Percentiles rank a stretch among this genome's conserved stretches.
Evolutionary conservation across 1,140 invertebrate species (phyloP).

Genomic region (Ruditapes philippinarum): DNA sequence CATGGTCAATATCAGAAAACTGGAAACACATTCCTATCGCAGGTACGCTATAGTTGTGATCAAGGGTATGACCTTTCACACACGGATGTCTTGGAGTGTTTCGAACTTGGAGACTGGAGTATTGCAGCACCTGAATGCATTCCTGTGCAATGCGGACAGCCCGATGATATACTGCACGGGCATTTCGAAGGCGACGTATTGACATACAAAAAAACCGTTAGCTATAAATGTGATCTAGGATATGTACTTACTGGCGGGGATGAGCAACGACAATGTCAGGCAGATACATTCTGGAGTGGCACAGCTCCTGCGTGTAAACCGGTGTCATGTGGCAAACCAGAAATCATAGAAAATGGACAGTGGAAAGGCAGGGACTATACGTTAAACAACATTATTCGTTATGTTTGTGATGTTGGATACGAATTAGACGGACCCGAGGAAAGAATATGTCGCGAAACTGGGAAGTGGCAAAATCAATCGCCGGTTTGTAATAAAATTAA

Average conservation of each 20-base stretch:
- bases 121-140: conserved; percentile 89
- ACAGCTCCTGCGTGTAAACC: conserved; percentile 92
- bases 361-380: conserved; percentile 84
- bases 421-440: conserved; percentile 82
- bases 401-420: conserved; percentile 86
- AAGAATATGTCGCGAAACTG: conserved; percentile 83
- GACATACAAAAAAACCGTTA: conserved; percentile 88
- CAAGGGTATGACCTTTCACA: conserved; percentile 92
- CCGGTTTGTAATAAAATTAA: conserved; percentile 83
- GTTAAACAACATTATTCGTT: conserved; percentile 88
- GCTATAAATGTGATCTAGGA: conserved; percentile 85
- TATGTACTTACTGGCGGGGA: conserved; percentile 83
- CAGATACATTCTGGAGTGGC: conserved; percentile 95
- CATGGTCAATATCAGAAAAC: conserved; percentile 82
- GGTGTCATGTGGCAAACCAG: conserved; percentile 75
- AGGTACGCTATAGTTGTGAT: conserved; percentile 92
- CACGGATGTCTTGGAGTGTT: conserved; percentile 90
- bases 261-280: conserved; percentile 93
- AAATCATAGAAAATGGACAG: conserved; percentile 69
- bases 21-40: conserved; percentile 84
- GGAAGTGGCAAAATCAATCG: conserved; percentile 82
- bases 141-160: conserved; percentile 86
- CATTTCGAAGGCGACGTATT: conserved; percentile 85
- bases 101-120: conserved; percentile 96
- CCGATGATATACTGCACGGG: conserved; percentile 88